Percentiles rank a stretch among this genome's conserved stretches.
These are phyloP conservation scores for Ichneumoninae sp. DNA, from an alignment of 2,888 invertebrate genomes.

Conservation along the genomic window DNA sequence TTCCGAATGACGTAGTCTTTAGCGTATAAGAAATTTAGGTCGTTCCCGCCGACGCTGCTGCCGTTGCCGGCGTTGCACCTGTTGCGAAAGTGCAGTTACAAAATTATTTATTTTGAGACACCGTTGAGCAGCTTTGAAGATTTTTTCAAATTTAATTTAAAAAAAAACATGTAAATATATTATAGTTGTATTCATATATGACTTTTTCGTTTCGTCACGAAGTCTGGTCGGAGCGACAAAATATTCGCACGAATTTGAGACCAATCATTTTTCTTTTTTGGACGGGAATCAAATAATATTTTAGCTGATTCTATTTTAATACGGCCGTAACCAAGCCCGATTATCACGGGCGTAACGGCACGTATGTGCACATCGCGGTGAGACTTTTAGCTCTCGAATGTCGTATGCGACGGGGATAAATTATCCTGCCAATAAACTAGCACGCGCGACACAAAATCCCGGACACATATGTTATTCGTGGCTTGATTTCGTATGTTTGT, in stretches of 20 bases:
- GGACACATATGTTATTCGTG: slow-evolving; percentile 22
- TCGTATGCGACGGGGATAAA: slow-evolving; percentile 28
- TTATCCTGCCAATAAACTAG: slow-evolving; percentile 38
- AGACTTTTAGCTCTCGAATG: slow-evolving; percentile 18
- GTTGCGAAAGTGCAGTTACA: slow-evolving; percentile 58
- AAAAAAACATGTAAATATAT: neutral
- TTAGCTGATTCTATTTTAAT: neutral
- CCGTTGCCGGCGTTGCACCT: slow-evolving; percentile 42
- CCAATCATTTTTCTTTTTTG: neutral
- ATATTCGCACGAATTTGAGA: neutral
- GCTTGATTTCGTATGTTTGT: slow-evolving; percentile 12
- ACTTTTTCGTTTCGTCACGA: neutral
- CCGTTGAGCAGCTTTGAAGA: neutral
- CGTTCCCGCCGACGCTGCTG: slow-evolving; percentile 20
- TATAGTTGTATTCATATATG: neutral
- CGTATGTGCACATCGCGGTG: neutral
- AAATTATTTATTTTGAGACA: slow-evolving; percentile 41
- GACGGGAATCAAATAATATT: slow-evolving; percentile 5
- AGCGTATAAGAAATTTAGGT: slow-evolving; percentile 44
- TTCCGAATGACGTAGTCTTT: slow-evolving; percentile 14
- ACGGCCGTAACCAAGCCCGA: slow-evolving; percentile 1
- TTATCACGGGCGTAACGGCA: neutral
- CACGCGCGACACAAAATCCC: neutral
- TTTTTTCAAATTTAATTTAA: neutral
- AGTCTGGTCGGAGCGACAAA: neutral